Evolutionary conservation across 1,140 invertebrate species (phyloP), one percentile per base, ranked within the genome.

Genomic region (Protaetia brevitarsis): DNA sequence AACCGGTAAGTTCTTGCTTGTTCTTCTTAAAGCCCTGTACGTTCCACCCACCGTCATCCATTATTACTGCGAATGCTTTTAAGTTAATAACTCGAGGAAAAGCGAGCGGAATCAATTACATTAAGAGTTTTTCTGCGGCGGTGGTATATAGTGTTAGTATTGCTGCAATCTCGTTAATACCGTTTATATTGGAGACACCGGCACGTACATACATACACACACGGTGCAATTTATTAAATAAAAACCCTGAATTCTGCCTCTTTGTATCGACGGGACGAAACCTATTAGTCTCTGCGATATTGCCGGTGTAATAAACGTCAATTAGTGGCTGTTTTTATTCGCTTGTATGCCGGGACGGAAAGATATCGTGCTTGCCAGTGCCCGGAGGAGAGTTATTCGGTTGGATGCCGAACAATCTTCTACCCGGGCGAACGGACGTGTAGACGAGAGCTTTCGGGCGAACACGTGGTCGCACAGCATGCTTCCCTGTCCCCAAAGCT

Each of bases 161-260:
- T 45, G 23, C 41, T 45, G 41, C 41, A 45, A 45, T 45, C 41
- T 45, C 41, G 41, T 45, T 45, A 45, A 45, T 45, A 45, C 41
- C 41, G 41, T 45, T 45, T 45, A 45, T 45, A 45, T 13, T 45
- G 41, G 41, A 45, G 23, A 45, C 41, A 45, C 41, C 13, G 41
- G 41, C 41, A 7, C 23, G 41, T 13, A 21, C 41, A 21, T 45
- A 13, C 23, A 21, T 13, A 21, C 41, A 21, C 23, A 13, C 23
- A 16, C 41, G 41, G 16, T 45, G 41, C 23, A 45, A 45, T 45
- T 45, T 45, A 45, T 45, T 45, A 45, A 45, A 45, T 45, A 45
- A 45, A 45, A 21, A 45, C 23, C 41, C n/a, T n/a, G 41, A 45
- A 45, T 45, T 45, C 16, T 19, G 16, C n/a, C n/a, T n/a, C n/a